Evolutionary conservation across 2,113 vertebrate genomes (phyloP).

Genomic region (Meriones unguiculatus): DNA sequence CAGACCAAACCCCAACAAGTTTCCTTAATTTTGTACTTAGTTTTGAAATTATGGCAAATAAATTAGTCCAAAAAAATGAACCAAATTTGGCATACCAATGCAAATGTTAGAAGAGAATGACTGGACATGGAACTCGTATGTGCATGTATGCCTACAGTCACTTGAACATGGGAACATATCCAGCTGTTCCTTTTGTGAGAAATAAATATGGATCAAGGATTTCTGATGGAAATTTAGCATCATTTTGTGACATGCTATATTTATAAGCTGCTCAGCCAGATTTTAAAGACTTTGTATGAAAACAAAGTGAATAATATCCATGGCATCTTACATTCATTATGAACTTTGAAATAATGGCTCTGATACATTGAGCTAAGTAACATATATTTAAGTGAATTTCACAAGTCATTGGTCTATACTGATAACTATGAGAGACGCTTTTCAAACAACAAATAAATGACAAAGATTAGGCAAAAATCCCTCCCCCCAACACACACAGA

Average conservation of each 20-base stretch:
- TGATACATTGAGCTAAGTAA: background rate
- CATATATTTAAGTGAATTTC: conserved; percentile 15
- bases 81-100: conserved; percentile 3
- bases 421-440: background rate
- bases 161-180: too few species aligned
- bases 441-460: conserved; percentile 15
- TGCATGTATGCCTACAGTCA: background rate
- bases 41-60: conserved; percentile 52
- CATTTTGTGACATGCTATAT: background rate
- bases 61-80: conserved; percentile 17
- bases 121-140: background rate
- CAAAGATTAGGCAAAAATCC: background rate
- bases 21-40: background rate
- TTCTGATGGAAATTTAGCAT: conserved; percentile 44
- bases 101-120: conserved; percentile 27
- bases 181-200: background rate
- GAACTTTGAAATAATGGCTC: conserved; percentile 21
- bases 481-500: background rate
- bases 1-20: background rate
- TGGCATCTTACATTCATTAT: background rate
- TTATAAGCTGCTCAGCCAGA: background rate
- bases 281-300: conserved; percentile 43
- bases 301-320: conserved; percentile 2
- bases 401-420: conserved; percentile 18
- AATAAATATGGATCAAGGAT: conserved; percentile 6